Base-by-base conservation (phyloP, 1,140 invertebrate species). In the Chironomus striatipennis region DNA sequence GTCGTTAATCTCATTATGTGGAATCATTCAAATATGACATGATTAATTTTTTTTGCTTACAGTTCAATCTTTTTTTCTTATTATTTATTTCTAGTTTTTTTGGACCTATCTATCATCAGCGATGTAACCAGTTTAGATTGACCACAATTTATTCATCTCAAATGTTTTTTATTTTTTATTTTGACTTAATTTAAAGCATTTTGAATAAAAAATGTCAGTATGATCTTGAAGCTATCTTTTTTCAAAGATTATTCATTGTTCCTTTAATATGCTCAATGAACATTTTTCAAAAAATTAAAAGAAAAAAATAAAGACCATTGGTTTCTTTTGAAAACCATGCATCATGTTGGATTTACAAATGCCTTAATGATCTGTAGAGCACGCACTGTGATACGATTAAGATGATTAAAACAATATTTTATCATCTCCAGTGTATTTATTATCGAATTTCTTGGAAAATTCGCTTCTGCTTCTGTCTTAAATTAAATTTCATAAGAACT, bases 1-100 rank as follows among this genome's bases (percentile, higher is more conserved):
- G 65, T 70, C 65, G 65, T 70, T 70, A 70, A 70, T 70, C 65
- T 70, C 20, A 70, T 70, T 70, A 70, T 57, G 65, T 70, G 65
- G 65, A 70, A 70, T 70, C 65, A 70, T 70, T 70, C 20, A 21
- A 70, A 21, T 70, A 70, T 70, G 65, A 70, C 65, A 70, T 70
- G 65, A 70, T 70, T 70, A 70, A 70, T 70, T 18, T 70, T 70
- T 70, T 67, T 20, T 70, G 24, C 24, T 70, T 70, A 17, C 20
- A 70, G 20, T 18, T 21, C 20, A 70, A 67, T n/a, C n/a, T n/a
- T n/a, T n/a, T n/a, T n/a, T n/a, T n/a, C n/a, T n/a, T n/a, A n/a
- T n/a, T n/a, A n/a, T n/a, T n/a, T n/a, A n/a, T 18, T 18, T 67
- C 64, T 15, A 70, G n/a, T 18, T 70, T 70, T 70, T 20, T 70